Percentiles rank a stretch among this genome's conserved stretches.
Conservation (phyloP, 2,888 invertebrate species). For the Pseudococcus longispinus region DNA sequence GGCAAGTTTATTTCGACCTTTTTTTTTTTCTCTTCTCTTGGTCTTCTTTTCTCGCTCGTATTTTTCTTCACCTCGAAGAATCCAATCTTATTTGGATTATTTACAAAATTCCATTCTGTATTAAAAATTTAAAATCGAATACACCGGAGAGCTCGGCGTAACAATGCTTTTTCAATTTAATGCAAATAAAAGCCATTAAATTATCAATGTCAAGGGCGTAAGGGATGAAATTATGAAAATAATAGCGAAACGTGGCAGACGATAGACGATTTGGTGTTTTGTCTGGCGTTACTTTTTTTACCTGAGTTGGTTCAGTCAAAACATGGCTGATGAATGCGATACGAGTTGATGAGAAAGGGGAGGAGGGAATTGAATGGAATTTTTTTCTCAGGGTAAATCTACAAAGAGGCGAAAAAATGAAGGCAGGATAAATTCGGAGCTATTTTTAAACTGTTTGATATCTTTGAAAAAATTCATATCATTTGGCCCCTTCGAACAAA, state of each 20-base stretch:
- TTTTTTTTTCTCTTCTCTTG: background rate
- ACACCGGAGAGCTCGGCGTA: background rate
- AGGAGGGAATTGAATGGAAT: no score
- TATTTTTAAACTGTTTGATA: no score
- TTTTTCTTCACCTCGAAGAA: background rate
- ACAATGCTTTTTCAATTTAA: background rate
- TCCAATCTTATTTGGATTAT: conserved; percentile 1
- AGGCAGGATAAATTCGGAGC: no score
- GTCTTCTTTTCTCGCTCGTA: background rate
- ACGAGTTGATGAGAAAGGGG: background rate
- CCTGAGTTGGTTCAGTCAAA: no score
- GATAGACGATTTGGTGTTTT: background rate
- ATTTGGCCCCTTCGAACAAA: no score
- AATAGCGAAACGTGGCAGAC: background rate
- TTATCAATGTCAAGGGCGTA: background rate
- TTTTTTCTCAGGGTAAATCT: no score
- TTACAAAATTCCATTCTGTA: conserved; percentile 10
- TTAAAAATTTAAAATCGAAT: background rate
- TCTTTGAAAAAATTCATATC: no score
- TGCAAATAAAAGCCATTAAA: background rate
- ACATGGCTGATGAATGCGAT: background rate
- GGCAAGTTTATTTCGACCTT: background rate
- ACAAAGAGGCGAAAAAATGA: no score
- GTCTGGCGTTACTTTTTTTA: background rate
- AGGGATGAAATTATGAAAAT: background rate